phyloP scores from a whole-genome alignment of 37 sponge, comb jelly and placozoan species.

The Spongia lamella region DNA sequence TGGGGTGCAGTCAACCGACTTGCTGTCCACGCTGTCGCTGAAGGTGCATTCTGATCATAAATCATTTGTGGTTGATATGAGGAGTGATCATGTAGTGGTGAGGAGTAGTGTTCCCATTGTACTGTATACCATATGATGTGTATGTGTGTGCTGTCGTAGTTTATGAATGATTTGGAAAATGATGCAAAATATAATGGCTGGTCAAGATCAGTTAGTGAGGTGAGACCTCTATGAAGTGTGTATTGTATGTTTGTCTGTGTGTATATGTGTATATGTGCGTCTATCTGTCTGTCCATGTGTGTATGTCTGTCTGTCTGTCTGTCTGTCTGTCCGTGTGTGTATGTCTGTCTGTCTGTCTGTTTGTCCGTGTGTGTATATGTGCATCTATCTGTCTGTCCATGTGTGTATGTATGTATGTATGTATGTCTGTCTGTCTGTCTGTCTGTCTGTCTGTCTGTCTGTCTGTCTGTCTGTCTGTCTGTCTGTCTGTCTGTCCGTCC shows the following conservation, averaged over 20 bases:
- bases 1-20: constrained; percentile 5
- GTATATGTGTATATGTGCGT: neutral
- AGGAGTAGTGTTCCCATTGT: constrained; percentile 5
- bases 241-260: constrained; percentile 6
- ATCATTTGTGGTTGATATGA: constrained; percentile 71
- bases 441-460: no score
- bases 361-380: no score
- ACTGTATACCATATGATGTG: neutral
- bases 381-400: no score
- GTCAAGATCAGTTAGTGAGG: constrained; percentile 72
- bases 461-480: no score
- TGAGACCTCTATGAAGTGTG: constrained; percentile 5
- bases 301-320: no score
- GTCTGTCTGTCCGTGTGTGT: no score
- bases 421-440: no score
- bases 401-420: no score
- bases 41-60: constrained; percentile 32
- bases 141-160: constrained; percentile 29
- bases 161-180: constrained; percentile 87
- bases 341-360: no score
- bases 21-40: constrained; percentile 14
- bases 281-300: no score
- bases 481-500: no score
- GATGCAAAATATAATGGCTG: constrained; percentile 74
- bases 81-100: constrained; percentile 70